phyloP scores from a whole-genome alignment of 1,140 invertebrate genomes.

The Saccostrea glomerata region DNA sequence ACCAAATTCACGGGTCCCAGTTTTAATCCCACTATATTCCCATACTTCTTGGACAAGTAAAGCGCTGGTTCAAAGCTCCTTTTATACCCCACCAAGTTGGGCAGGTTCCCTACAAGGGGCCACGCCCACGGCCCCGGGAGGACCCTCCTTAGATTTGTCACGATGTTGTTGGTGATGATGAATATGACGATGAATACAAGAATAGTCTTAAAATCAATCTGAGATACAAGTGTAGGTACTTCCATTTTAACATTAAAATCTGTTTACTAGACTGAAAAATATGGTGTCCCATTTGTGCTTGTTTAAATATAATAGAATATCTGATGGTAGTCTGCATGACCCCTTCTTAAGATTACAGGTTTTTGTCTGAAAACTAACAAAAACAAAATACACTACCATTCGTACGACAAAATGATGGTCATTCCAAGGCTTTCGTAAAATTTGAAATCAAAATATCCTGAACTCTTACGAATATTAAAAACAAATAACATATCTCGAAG shows the following conservation, averaged over 20 bases:
- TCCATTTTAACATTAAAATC: neutral
- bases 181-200: neutral
- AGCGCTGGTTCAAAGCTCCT: constrained; percentile 23
- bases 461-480: no score
- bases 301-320: neutral
- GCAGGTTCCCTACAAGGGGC: constrained; percentile 52
- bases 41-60: constrained; percentile 43
- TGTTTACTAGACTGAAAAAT: neutral
- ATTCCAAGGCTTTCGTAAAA: no score
- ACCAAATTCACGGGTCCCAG: constrained; percentile 46
- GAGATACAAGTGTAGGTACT: neutral
- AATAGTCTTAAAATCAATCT: neutral
- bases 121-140: constrained; percentile 45
- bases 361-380: no score
- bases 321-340: no score
- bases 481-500: no score
- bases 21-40: constrained; percentile 41
- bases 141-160: neutral
- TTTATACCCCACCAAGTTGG: constrained; percentile 34
- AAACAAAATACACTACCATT: no score
- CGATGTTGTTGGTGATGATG: neutral
- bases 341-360: no score
- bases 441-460: no score
- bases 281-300: neutral
- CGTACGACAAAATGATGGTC: no score